These are phyloP conservation scores for Pogonocherus hispidulus DNA, from an alignment of 2,888 invertebrate species.

Conservation along the genomic window DNA sequence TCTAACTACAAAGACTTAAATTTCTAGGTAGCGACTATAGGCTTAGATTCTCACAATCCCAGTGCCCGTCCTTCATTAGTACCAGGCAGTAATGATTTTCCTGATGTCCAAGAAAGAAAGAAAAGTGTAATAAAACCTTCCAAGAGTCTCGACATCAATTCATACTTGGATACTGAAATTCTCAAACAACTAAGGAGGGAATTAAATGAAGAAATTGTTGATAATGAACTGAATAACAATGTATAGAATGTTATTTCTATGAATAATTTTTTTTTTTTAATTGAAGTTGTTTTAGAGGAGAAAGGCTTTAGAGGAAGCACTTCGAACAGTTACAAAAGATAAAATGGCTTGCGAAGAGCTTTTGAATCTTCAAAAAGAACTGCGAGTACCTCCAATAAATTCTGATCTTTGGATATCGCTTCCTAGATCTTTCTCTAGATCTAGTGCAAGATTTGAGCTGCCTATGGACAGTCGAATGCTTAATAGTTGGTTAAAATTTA, in stretches of 20 bases:
- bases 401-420: slow-evolving; percentile 76
- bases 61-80: slow-evolving; percentile 78
- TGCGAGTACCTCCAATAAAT: slow-evolving; percentile 70
- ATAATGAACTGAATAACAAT: slow-evolving; percentile 78
- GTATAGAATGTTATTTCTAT: slow-evolving; percentile 63
- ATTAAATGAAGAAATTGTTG: slow-evolving; percentile 77
- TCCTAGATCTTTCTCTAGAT: slow-evolving; percentile 82
- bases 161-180: slow-evolving; percentile 74
- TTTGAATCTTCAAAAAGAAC: slow-evolving; percentile 69
- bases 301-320: slow-evolving; percentile 79
- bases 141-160: slow-evolving; percentile 59
- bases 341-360: slow-evolving; percentile 70
- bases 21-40: slow-evolving; percentile 55
- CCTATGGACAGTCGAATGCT: slow-evolving; percentile 77
- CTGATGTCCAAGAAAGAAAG: slow-evolving; percentile 32
- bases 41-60: slow-evolving; percentile 75
- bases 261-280: slow-evolving; percentile 11
- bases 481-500: slow-evolving; percentile 62
- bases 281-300: slow-evolving; percentile 70
- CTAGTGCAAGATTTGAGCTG: slow-evolving; percentile 81
- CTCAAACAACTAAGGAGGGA: slow-evolving; percentile 78
- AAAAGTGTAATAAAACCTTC: slow-evolving; percentile 32
- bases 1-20: not conserved
- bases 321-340: slow-evolving; percentile 66
- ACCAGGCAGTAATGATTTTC: slow-evolving; percentile 55